Base-by-base conservation (phyloP, 2,888 invertebrate genomes). In the Latrodectus hesperus region DNA sequence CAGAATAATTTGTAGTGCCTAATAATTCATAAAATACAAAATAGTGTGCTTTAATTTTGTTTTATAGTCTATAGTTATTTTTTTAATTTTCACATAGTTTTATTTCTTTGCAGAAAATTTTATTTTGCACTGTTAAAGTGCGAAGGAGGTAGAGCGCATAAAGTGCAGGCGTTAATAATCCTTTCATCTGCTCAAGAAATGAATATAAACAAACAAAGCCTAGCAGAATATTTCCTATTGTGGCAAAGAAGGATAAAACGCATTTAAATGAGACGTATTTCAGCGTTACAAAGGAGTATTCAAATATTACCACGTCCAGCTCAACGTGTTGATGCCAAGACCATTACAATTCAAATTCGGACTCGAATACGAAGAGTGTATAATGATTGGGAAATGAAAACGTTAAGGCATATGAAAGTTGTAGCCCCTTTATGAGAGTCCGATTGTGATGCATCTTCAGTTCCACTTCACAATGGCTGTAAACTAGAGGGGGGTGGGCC, bases 401-500 rank as follows among this genome's bases (percentile, higher is more conserved):
- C n/a, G n/a, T 72, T 11, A 60, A 79, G 55, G 79, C 52, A 60
- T 26, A 38, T 75, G 49, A 70, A 55, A 71, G 79, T 79, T 70
- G 26, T 71, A 9, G 14, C 49, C 75, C 52, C 52, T 72, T 52
- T 68, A 68, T 16, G 51, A 71, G 71, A n/a, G 16, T 22, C 79
- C 55, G 14, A 38, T 52, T 26, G 68, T 68, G 67, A 75, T 82
- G 53, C 81, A 38, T 82, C 82, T 60, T 55, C 16, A 51, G 65
- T 67, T 51, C 64, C 70, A 67, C 72, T 49, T 80, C 81, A 87
- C 81, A 77, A 81, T 87, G 81, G 86, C 76, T 81, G 81, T 76
- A 87, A 81, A 87, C 81, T 72, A 76, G 77, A 60, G 38, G 71
- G 52, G 76, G 81, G 71, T 26, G 76, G 81, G 38, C 38, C 6